These are phyloP conservation scores for Cosmia trapezina DNA, from an alignment of 2,888 invertebrate species.

Conservation along the genomic window DNA sequence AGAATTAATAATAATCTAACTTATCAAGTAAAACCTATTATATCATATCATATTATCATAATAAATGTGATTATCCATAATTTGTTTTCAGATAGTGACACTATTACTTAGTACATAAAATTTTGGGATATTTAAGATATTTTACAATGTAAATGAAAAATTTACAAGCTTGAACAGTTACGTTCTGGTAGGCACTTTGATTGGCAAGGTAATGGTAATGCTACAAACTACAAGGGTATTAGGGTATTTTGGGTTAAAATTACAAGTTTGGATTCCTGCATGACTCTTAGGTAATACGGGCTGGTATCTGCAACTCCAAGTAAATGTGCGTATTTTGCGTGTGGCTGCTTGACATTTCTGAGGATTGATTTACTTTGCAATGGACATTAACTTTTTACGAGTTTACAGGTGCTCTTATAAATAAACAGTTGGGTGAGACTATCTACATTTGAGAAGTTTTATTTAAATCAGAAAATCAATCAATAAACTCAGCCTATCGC, in stretches of 20 bases:
- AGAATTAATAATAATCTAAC: constrained; percentile 14
- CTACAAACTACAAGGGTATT: neutral
- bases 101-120: neutral
- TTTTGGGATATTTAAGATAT: neutral
- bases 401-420: neutral
- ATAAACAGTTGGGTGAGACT: neutral
- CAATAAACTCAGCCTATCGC: too few species aligned
- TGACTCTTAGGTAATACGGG: too few species aligned
- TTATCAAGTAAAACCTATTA: constrained; percentile 32
- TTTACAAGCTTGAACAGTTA: neutral
- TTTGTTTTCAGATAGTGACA: constrained; percentile 28
- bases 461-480: neutral
- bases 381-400: neutral
- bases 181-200: neutral
- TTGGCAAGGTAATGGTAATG: neutral
- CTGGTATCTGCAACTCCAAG: too few species aligned
- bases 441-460: neutral
- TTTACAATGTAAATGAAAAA: neutral
- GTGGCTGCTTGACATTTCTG: too few species aligned
- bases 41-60: constrained; percentile 43
- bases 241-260: too few species aligned
- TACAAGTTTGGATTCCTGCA: neutral
- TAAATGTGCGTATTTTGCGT: too few species aligned
- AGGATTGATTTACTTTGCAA: too few species aligned
- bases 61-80: constrained; percentile 33